A percentile compares a stretch with the other conserved stretches of the same genome.
These are phyloP conservation scores for Ariolimax columbianus DNA, from an alignment of 2,888 invertebrate genomes.

Conservation along the genomic window DNA sequence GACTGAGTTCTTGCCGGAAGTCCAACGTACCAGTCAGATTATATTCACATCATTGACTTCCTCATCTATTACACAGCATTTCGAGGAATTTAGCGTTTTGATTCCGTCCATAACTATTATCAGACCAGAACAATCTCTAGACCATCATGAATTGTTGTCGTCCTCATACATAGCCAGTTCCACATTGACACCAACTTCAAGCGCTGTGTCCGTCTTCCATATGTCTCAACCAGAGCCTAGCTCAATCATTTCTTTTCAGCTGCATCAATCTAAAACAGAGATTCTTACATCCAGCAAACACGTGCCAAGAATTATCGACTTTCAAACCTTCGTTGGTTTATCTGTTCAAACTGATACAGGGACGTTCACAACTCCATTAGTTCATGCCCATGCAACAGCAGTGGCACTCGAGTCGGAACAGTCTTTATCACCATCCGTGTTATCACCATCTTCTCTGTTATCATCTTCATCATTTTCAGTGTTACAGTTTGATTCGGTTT, in stretches of 20 bases:
- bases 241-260: not conserved
- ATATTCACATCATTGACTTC: not conserved
- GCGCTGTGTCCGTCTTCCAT: not conserved
- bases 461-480: not conserved
- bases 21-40: not conserved
- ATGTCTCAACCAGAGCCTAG: not conserved
- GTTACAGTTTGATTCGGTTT: not conserved
- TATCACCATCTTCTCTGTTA: too few relatives aligned
- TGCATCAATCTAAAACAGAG: not conserved
- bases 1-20: not conserved
- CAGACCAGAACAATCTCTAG: not conserved
- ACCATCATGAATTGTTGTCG: not conserved
- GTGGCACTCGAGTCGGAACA: not conserved
- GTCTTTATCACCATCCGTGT: not conserved
- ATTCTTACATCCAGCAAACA: not conserved
- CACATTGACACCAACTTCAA: not conserved
- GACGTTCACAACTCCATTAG: not conserved
- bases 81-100: too few relatives aligned
- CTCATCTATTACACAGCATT: not conserved
- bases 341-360: not conserved
- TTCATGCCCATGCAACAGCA: not conserved
- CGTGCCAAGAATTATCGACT: not conserved
- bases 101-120: not conserved
- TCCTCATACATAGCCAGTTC: not conserved
- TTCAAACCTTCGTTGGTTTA: not conserved